Evolutionary conservation across 2,113 vertebrate species (phyloP).

Genomic region (Leptosomus discolor): DNA sequence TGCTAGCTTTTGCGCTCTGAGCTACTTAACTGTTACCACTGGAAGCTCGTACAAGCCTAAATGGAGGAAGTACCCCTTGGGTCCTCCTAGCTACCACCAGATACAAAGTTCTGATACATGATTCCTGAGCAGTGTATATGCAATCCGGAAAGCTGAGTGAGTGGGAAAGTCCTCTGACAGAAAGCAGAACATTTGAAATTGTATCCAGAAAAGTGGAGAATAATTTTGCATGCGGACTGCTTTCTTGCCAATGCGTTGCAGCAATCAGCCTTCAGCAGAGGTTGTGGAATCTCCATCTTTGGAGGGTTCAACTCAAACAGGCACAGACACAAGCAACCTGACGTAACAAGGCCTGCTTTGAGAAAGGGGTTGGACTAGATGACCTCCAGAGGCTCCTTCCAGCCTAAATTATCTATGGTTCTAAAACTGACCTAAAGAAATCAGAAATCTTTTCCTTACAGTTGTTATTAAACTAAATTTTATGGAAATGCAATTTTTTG

Average conservation of each 20-base stretch:
- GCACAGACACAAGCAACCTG: accelerated
- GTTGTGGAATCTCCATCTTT: background rate
- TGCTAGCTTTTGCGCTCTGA: background rate
- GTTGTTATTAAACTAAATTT: background rate
- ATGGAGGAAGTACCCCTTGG: background rate
- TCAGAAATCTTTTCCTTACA: background rate
- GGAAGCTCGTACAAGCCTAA: background rate
- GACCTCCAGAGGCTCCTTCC: background rate
- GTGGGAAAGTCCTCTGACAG: background rate
- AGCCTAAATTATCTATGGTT: background rate
- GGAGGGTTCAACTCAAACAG: background rate
- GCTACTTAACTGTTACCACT: background rate
- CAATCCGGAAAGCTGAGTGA: background rate
- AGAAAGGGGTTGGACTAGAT: background rate
- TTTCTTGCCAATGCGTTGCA: background rate
- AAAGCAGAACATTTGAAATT: background rate
- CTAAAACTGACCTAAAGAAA: background rate
- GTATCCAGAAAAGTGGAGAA: background rate
- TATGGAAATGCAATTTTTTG: background rate
- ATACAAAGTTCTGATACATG: background rate
- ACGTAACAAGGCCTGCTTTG: background rate
- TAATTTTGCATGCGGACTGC: background rate
- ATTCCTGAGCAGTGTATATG: background rate
- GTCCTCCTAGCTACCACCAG: background rate
- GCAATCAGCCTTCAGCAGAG: background rate